Percentiles rank a stretch among this genome's conserved stretches.
These are phyloP conservation scores for Hypsibius dujardini DNA, from an alignment of 1,140 invertebrate genomes.

Conservation along the genomic window DNA sequence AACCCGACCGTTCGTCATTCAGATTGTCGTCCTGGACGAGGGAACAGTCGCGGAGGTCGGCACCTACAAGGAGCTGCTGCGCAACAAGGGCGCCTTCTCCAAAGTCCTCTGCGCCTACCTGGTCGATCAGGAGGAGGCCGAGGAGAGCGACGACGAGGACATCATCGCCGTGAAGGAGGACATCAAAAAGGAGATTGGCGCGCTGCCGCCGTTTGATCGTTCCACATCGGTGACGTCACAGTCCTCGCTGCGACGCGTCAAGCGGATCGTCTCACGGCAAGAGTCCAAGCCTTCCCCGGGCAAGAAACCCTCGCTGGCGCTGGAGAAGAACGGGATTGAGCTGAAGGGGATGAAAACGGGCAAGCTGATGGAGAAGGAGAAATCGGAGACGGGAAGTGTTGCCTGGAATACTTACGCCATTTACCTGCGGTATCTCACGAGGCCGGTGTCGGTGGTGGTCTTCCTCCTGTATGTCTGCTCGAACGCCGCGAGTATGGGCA, in stretches of 20 bases:
- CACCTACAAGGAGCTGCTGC: constrained; percentile 56
- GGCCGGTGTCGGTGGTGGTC: not conserved
- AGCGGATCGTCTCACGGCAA: not conserved
- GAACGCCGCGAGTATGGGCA: not conserved
- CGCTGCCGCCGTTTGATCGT: not conserved
- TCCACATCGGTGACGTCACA: not conserved
- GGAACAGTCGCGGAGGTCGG: constrained; percentile 65
- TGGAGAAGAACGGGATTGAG: not conserved
- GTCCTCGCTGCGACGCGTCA: not conserved
- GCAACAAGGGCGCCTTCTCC: constrained; percentile 31
- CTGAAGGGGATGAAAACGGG: not conserved
- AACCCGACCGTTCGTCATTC: constrained; percentile 22
- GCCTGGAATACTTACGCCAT: constrained; percentile 1
- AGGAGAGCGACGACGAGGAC: not conserved
- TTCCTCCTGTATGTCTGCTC: constrained; percentile 16
- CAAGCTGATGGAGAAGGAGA: not conserved
- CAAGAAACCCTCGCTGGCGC: not conserved
- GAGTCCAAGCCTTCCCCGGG: not conserved
- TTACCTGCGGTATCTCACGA: constrained; percentile 12
- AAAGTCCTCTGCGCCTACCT: constrained; percentile 31
- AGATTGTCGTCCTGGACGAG: constrained; percentile 65
- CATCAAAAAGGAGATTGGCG: not conserved
- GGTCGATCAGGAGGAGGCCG: not conserved
- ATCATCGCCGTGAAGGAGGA: not conserved
- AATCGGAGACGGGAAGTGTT: not conserved